Base-by-base conservation (phyloP, 2,797 vertebrate genomes). In the Thripadectes ignobilis region DNA sequence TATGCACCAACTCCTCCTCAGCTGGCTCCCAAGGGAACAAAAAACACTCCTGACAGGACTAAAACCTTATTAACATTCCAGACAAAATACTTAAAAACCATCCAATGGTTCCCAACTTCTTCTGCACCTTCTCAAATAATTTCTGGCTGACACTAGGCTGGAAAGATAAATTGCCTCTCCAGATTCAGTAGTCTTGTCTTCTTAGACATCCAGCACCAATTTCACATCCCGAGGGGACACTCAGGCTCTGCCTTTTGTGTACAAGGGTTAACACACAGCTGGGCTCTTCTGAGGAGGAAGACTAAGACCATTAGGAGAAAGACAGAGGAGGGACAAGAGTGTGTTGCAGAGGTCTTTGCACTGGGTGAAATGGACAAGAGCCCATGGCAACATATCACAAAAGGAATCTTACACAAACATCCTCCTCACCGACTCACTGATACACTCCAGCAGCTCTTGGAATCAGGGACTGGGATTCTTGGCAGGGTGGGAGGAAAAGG, bases 401-500 rank as follows among this genome's bases (percentile, higher is more conserved):
- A 82, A 63, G 14, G 27, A 12, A 29, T 38, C n/a, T 67, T n/a
- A 32, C 43, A 55, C 23, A 88, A 92, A 92, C 24, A 58, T 32
- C 1, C 0, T 54, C 39, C 39, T 78, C 79, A 77, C 10, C 5
- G 0, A 36, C 52, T 55, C n/a, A 21, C 34, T 59, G 66, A 29
- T 24, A 67, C 7, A 10, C 29, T 73, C 36, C 59, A 94, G 55
- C 41, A 72, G 63, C 75, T 61, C 73, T 66, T 67, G 41, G n/a
- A 52, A 74, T 24, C 20, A 30, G 27, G 17, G 17, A 8, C 1
- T 24, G 23, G 46, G 73, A 73, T 72, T 96, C 93, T 91, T 95
- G 92, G 96, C 92, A 91, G 73, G 45, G 55, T 26, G 19, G 48
- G 26, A 68, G n/a, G 46, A 75, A 88, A 91, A 86, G 46, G 41